Evolutionary conservation across 2,888 invertebrate genomes (phyloP), one percentile per base, ranked within the genome.

Genomic region (Philereme vetulata): DNA sequence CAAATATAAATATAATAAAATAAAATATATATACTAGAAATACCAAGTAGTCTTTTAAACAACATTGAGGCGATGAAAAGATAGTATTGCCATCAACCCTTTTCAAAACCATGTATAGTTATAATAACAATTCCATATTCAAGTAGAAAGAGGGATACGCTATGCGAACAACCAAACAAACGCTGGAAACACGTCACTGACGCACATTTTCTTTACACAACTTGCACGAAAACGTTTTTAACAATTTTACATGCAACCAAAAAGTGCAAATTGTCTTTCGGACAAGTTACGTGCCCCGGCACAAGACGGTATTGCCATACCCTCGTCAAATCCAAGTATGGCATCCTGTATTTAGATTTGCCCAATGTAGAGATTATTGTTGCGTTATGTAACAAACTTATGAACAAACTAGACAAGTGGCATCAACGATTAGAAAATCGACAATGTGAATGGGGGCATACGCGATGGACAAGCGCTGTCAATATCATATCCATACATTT

Each of bases 281-380:
- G n/a, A 38, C 8, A 4, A 38, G 44, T 21, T 44, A 21, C 44
- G 21, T 44, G 44, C 21, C 21, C 5, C 10, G 51, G 45, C 44
- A 58, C 57, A 55, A 58, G 58, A 63, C 59, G 56, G 56, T 62
- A 60, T 62, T 60, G 51, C 55, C 36, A 46, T 53, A 62, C 64
- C 64, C 66, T 64, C 60, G 62, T 64, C 66, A 66, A 66, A 58
- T 56, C 60, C 46, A 58, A 60, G 57, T 64, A 60, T 62, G 55
- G 57, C 62, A 61, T 63, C 50, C 51, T 49, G 52, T 61, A 57
- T 59, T 56, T 66, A 56, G 21, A 21, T 21, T 21, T 21, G 21
- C 21, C 21, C 21, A 1, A 21, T 21, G 21, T 21, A 21, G 21
- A 21, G 21, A 21, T 21, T 21, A 21, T 21, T 21, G 21, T 21